Percentiles rank a stretch among this genome's conserved stretches.
Conservation (phyloP, 1,140 invertebrate species). For the Homarus americanus region DNA sequence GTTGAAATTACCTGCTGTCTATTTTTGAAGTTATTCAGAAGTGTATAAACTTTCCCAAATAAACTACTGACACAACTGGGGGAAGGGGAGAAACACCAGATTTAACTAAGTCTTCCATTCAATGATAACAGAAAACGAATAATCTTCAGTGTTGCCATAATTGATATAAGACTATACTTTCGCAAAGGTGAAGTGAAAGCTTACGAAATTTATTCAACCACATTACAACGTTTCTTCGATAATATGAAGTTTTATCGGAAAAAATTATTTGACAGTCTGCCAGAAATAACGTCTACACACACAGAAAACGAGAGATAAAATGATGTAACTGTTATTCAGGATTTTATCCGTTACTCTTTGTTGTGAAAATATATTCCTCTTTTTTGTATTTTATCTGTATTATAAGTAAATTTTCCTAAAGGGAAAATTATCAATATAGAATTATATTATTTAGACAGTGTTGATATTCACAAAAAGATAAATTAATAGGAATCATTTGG, state of each 20-base stretch:
- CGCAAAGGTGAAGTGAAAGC: not conserved
- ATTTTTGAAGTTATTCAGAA: too few relatives aligned
- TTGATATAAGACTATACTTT: not conserved
- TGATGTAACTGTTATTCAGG: not conserved
- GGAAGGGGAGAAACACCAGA: too few relatives aligned
- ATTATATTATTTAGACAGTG: too few relatives aligned
- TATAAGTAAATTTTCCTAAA: too few relatives aligned
- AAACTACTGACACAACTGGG: too few relatives aligned
- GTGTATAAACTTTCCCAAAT: too few relatives aligned
- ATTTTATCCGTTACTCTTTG: not conserved
- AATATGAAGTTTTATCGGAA: not conserved
- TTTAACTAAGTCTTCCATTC: too few relatives aligned
- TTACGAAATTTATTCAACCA: not conserved
- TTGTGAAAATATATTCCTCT: not conserved
- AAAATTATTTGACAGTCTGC: not conserved
- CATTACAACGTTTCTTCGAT: not conserved
- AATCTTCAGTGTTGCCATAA: not conserved
- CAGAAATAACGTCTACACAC: not conserved
- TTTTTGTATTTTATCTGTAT: too few relatives aligned
- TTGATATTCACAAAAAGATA: too few relatives aligned
- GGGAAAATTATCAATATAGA: too few relatives aligned
- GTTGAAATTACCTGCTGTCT: too few relatives aligned
- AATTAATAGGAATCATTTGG: not conserved
- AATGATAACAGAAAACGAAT: slow-evolving; percentile 10
- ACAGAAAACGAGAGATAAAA: not conserved